These are phyloP conservation scores for Pilophorus perplexus DNA, from an alignment of 2,888 invertebrate genomes.

Conservation along the genomic window DNA sequence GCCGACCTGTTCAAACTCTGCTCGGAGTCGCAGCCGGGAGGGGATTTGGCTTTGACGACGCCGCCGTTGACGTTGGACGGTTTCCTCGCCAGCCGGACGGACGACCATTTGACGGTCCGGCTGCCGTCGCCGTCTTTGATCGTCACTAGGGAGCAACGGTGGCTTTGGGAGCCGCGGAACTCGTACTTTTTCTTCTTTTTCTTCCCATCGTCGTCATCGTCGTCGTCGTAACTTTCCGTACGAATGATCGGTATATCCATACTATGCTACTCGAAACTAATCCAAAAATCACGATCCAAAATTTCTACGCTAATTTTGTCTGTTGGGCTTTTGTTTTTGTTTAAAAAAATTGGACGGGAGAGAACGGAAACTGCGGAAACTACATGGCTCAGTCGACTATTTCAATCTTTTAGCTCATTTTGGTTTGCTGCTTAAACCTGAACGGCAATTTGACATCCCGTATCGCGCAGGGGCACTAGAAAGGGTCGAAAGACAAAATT, in stretches of 20 bases:
- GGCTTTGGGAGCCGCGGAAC: conserved; percentile 46
- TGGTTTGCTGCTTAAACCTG: too few relatives aligned
- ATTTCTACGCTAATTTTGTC: too few relatives aligned
- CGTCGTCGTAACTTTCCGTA: conserved; percentile 45
- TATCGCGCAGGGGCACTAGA: not conserved
- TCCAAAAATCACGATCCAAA: too few relatives aligned
- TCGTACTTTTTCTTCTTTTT: conserved; percentile 46
- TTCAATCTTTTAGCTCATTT: too few relatives aligned
- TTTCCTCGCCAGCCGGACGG: conserved; percentile 45
- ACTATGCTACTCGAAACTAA: not conserved
- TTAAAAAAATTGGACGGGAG: conserved; percentile 21
- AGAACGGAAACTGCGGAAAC: conserved; percentile 16
- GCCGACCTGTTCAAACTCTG: conserved; percentile 45
- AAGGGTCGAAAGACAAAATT: not conserved
- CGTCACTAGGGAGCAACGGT: conserved; percentile 47
- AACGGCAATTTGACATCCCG: too few relatives aligned
- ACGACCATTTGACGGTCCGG: conserved; percentile 48
- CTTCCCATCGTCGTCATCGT: conserved; percentile 37
- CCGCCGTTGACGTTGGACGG: conserved; percentile 46
- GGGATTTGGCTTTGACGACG: conserved; percentile 30
- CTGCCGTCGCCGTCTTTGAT: conserved; percentile 45
- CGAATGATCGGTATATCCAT: conserved; percentile 48
- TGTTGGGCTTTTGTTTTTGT: too few relatives aligned
- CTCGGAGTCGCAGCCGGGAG: conserved; percentile 35
- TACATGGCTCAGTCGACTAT: conserved; percentile 8